Evolutionary conservation across 2,113 vertebrate species (phyloP).

Genomic region (Uropsilus gracilis): DNA sequence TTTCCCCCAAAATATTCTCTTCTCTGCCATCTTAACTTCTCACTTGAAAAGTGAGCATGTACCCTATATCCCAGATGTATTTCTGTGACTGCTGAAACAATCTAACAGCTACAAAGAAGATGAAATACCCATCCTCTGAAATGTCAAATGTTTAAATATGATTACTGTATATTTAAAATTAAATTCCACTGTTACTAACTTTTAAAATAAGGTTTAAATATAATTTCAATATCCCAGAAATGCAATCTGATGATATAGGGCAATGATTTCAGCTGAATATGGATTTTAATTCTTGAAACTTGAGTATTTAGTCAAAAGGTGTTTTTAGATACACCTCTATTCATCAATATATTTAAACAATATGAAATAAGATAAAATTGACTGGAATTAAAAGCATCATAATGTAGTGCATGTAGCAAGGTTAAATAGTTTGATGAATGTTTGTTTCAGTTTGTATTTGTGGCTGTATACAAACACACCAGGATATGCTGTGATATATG

Average conservation of each 20-base stretch:
- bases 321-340: not conserved
- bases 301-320: not conserved
- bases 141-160: not conserved
- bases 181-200: not conserved
- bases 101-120: not conserved
- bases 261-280: not conserved
- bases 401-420: not conserved
- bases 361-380: not conserved
- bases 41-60: not conserved
- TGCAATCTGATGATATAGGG: not conserved
- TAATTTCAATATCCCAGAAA: not conserved
- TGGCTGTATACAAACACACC: not conserved
- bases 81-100: not conserved
- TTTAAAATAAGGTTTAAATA: constrained; percentile 16
- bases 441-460: not conserved
- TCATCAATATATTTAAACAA: not conserved
- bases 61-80: not conserved
- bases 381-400: not conserved
- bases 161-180: not conserved
- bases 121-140: not conserved
- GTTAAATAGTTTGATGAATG: not conserved
- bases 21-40: not conserved
- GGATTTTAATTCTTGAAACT: not conserved
- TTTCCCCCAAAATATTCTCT: not conserved
- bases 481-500: no score